Conservation (phyloP, 2,113 vertebrate species). For the Pristiophorus japonicus region DNA sequence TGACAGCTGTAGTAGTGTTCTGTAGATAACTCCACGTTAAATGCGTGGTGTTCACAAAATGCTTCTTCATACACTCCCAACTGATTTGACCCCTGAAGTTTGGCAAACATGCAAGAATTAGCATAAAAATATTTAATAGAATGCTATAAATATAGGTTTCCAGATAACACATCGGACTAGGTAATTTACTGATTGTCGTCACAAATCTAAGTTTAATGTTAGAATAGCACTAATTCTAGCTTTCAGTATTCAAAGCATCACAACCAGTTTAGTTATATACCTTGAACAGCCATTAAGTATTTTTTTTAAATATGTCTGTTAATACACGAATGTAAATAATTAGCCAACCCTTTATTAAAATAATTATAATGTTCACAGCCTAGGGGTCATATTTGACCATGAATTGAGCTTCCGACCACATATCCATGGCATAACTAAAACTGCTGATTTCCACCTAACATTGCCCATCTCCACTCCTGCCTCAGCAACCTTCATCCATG, state of each 20-base stretch:
- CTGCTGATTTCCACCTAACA: too few species aligned
- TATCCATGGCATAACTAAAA: too few species aligned
- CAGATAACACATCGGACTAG: not conserved
- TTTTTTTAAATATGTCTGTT: not conserved
- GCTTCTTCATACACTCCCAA: constrained; percentile 68
- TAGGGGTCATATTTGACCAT: too few species aligned
- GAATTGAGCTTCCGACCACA: too few species aligned
- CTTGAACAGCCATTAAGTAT: not conserved
- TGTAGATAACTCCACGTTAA: constrained; percentile 78
- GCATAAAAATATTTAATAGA: not conserved
- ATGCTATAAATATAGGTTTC: not conserved
- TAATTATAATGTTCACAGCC: too few species aligned
- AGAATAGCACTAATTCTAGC: not conserved
- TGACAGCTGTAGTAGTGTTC: constrained; percentile 66
- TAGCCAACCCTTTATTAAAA: too few species aligned
- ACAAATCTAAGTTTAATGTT: not conserved
- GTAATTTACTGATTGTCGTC: not conserved
- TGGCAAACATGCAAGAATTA: not conserved
- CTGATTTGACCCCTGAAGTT: constrained; percentile 69
- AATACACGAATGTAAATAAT: not conserved
- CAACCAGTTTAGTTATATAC: not conserved
- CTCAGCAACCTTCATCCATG: too few species aligned
- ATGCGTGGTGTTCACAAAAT: constrained; percentile 63
- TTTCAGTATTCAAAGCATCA: not conserved
- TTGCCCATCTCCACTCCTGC: too few species aligned